Evolutionary conservation across 2,113 vertebrate genomes (phyloP).

Genomic region (Pycnonotus jocosus): DNA sequence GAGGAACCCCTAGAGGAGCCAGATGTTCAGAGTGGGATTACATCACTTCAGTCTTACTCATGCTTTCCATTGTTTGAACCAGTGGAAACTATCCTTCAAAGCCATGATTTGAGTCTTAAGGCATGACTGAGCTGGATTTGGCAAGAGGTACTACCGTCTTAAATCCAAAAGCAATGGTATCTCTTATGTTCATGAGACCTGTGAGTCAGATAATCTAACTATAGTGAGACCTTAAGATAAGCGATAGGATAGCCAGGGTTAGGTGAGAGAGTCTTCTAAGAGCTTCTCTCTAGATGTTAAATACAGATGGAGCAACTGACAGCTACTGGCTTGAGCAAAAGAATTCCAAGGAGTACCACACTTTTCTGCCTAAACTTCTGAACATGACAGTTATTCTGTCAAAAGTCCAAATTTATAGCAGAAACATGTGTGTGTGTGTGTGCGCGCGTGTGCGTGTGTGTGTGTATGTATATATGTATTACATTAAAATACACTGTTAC

Average conservation of each 20-base stretch:
- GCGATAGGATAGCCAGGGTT: not conserved
- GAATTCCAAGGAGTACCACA: not conserved
- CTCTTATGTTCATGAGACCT: not conserved
- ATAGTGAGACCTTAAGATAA: not conserved
- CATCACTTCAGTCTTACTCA: not conserved
- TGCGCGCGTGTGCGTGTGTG: rapidly evolving
- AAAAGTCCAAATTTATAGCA: not conserved
- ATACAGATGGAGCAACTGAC: not conserved
- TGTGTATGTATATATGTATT: rapidly evolving
- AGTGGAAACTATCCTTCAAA: not conserved
- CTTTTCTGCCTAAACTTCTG: not conserved
- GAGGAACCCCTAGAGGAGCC: not conserved
- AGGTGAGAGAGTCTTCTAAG: not conserved
- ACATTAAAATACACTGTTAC: not conserved
- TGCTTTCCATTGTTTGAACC: not conserved
- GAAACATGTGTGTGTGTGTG: not conserved
- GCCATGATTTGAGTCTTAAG: not conserved
- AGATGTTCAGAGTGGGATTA: not conserved
- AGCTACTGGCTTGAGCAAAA: not conserved
- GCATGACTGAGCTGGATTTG: not conserved
- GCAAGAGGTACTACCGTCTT: not conserved
- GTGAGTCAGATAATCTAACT: not conserved
- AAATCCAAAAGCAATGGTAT: not conserved
- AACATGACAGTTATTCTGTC: not conserved
- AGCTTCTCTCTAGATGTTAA: not conserved